Evolutionary conservation across 2,888 invertebrate genomes (phyloP), one percentile per base, ranked within the genome.

Genomic region (Leptopilina drosophilae): DNA sequence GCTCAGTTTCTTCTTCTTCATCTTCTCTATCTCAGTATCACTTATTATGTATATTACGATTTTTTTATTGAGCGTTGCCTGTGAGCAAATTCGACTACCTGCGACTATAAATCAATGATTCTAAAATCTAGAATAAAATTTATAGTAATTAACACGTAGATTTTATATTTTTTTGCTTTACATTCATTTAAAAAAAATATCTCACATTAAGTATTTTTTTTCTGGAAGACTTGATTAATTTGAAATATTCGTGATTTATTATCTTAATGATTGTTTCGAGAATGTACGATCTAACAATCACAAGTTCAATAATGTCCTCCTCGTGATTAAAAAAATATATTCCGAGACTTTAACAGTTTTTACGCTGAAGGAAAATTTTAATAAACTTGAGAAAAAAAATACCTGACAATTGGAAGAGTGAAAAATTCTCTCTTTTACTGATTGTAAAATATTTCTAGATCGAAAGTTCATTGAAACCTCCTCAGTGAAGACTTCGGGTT

Each of bases 1-100:
- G 56, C 56, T n/a, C 40, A 33, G 53, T 73, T 73, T n/a, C 56
- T 26, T 33, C 33, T 59, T 73, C 20, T 62, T 33, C 33, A 40
- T 73, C 20, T 62, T 62, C 20, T 62, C 20, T 15, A 9, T 59
- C n/a, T 73, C 33, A 33, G 53, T 53, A 73, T 59, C 40, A 73
- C 73, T 33, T 73, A 56, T 59, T 73, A 53, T 56, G 12, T 59
- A 33, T 33, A 73, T 14, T 14, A 56, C 26, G 14, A 73, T 73
- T 73, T 53, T 73, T 56, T 33, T 33, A 73, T 73, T 73, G 73
- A 73, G 73, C 73, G 56, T 73, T 73, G 73, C 56, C 33, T 73
- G 33, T 73, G 53, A 53, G 56, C 69, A 73, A 73, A 73, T 73
- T 73, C 56, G 56, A 59, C 56, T 59, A 73, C 33, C 69, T 73